These are phyloP conservation scores for Orthochromis malagaraziensis DNA, from an alignment of 2,113 vertebrate genomes.

Conservation along the genomic window DNA sequence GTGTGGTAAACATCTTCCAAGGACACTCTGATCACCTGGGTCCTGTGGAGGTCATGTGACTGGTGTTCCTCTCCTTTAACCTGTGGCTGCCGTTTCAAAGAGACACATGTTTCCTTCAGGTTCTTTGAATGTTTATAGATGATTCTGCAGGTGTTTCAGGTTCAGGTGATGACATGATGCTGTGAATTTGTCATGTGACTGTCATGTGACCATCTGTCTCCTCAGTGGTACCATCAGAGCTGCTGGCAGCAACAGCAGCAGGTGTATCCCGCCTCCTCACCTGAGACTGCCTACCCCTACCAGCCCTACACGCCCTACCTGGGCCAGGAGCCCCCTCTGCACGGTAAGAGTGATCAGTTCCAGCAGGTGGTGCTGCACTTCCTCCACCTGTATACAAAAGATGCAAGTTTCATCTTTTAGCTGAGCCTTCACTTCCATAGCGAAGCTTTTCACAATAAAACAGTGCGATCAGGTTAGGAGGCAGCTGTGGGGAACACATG, in stretches of 20 bases:
- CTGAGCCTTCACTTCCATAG: background rate
- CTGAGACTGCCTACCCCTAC: constrained; percentile 69
- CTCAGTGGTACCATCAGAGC: constrained; percentile 86
- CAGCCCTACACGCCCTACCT: constrained; percentile 67
- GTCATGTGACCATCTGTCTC: background rate
- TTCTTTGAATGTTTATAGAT: background rate
- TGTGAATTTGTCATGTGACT: background rate
- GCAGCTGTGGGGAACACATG: background rate
- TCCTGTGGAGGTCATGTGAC: background rate
- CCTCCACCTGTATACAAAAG: background rate
- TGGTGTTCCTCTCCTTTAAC: background rate
- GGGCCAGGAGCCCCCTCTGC: constrained; percentile 26
- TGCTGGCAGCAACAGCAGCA: constrained; percentile 81
- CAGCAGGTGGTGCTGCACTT: background rate
- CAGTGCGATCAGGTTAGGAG: background rate
- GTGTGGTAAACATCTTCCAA: background rate
- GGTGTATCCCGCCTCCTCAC: constrained; percentile 48
- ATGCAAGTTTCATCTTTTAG: background rate
- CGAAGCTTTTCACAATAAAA: background rate
- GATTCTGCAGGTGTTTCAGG: background rate
- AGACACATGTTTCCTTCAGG: background rate
- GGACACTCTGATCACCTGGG: background rate
- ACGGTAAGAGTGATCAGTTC: constrained; percentile 3
- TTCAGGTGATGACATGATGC: background rate
- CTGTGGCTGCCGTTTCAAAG: background rate